Conservation (phyloP, 1,140 invertebrate species). For the Drosophila ogumai region DNA sequence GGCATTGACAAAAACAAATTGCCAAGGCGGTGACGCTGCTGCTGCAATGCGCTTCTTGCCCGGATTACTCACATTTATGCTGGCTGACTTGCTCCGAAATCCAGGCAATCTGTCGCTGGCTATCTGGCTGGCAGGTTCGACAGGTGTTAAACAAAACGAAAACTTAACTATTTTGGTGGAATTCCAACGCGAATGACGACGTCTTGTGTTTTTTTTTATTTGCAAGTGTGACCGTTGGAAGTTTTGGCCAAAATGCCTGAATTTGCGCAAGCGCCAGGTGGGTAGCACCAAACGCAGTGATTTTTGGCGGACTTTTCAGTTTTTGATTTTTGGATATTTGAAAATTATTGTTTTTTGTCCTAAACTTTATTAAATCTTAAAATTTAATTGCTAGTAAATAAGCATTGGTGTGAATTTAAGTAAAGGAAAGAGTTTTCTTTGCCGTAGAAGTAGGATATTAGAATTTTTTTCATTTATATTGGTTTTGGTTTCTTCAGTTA, state of each 20-base stretch:
- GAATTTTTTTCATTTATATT: too few species aligned
- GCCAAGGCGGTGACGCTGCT: conserved; percentile 24
- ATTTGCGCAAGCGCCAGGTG: background rate
- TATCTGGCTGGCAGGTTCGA: conserved; percentile 4
- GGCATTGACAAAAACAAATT: conserved; percentile 65
- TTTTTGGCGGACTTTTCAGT: background rate
- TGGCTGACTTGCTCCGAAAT: conserved; percentile 33
- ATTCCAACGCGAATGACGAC: conserved; percentile 53
- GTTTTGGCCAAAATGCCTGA: background rate
- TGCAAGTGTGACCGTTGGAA: conserved; percentile 13
- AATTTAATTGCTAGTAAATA: background rate
- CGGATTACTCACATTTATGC: conserved; percentile 59
- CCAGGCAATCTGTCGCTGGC: conserved; percentile 19
- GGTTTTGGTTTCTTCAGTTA: too few species aligned
- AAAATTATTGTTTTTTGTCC: too few species aligned
- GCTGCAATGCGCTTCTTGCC: conserved; percentile 8
- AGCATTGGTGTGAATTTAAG: background rate
- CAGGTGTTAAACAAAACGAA: conserved; percentile 31
- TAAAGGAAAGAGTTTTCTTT: background rate
- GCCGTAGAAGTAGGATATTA: too few species aligned
- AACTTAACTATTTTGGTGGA: conserved; percentile 47
- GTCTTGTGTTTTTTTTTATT: conserved; percentile 42
- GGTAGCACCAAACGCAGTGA: too few species aligned
- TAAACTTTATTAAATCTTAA: too few species aligned
- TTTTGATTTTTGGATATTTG: background rate